Evolutionary conservation across 2,113 vertebrate species (phyloP).

Genomic region (Procavia capensis): DNA sequence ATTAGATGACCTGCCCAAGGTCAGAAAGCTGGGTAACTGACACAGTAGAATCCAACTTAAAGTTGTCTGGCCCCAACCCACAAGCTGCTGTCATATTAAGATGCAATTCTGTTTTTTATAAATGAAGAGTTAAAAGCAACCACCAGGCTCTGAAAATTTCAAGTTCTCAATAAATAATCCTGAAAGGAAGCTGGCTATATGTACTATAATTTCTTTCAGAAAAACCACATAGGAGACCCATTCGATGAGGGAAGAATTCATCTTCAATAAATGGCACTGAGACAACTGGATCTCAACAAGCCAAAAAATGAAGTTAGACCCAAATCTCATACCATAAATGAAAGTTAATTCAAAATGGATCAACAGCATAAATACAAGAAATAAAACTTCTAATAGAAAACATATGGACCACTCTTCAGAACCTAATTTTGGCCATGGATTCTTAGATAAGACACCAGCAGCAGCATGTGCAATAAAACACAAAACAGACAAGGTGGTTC

Average conservation of each 20-base stretch:
- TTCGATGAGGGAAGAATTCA: background rate
- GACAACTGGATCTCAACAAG: background rate
- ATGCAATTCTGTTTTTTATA: background rate
- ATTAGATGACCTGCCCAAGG: background rate
- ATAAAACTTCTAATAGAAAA: background rate
- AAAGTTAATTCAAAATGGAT: background rate
- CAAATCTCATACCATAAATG: background rate
- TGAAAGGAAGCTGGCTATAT: background rate
- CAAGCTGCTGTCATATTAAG: background rate
- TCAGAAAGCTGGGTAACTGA: background rate
- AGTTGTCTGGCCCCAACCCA: no score
- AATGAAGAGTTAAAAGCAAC: background rate
- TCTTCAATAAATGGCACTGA: background rate
- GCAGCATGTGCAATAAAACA: background rate
- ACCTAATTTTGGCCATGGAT: background rate
- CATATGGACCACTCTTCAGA: background rate
- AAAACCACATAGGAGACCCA: background rate
- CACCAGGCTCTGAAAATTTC: background rate
- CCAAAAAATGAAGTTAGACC: background rate
- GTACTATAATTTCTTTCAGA: background rate
- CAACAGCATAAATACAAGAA: background rate
- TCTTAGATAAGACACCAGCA: background rate
- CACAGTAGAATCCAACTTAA: background rate
- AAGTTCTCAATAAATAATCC: background rate
- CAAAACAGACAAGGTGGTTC: background rate